phyloP scores from a whole-genome alignment of 2,888 invertebrate genomes.

The Hemicrepidius hirtus region DNA sequence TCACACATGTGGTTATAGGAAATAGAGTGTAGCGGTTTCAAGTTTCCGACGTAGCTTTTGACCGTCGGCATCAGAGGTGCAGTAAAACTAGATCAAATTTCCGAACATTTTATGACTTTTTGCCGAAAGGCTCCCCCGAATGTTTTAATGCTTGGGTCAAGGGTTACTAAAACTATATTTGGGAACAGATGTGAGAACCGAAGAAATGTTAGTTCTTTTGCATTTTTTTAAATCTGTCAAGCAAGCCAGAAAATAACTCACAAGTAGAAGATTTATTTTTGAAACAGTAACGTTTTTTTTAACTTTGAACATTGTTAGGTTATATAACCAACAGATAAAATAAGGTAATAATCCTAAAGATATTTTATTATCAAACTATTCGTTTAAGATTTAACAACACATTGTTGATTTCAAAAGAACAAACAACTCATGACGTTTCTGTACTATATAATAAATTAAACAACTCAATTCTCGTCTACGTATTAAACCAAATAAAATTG shows the following conservation, averaged over 20 bases:
- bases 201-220: not conserved
- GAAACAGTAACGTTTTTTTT: no score
- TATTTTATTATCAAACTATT: no score
- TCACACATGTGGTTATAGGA: conserved; percentile 1
- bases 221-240: not conserved
- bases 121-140: conserved; percentile 27
- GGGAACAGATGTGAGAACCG: conserved; percentile 30
- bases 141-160: conserved; percentile 32
- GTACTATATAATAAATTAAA: conserved; percentile 21
- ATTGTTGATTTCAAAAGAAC: not conserved
- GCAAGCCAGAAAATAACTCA: not conserved
- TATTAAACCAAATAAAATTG: conserved; percentile 30
- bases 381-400: no score
- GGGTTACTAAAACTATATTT: conserved; percentile 31
- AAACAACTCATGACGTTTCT: conserved; percentile 18
- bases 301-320: no score
- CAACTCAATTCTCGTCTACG: conserved; percentile 12
- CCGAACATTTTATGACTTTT: conserved; percentile 34
- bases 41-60: not conserved
- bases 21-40: conserved; percentile 17
- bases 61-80: conserved; percentile 9
- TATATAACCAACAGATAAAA: no score
- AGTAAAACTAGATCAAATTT: conserved; percentile 33
- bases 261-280: no score
- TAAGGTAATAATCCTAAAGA: no score